A percentile compares a stretch with the other conserved stretches of the same genome.
These are phyloP conservation scores for Corapipo altera DNA, from an alignment of 2,113 vertebrate genomes.

Conservation along the genomic window DNA sequence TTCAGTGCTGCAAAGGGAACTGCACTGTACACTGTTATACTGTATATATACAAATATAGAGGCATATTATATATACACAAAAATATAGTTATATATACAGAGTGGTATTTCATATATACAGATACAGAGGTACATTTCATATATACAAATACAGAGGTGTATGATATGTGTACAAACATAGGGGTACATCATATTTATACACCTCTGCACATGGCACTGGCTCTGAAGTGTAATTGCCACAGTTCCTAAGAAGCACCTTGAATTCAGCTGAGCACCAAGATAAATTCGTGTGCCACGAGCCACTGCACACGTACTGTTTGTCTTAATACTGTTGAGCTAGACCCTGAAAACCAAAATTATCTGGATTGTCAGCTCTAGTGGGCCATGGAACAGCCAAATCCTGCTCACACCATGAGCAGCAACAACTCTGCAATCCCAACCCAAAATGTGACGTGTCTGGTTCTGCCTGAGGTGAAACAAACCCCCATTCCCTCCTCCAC, in stretches of 20 bases:
- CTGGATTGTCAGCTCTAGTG: background rate
- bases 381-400: background rate
- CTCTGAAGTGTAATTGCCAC: background rate
- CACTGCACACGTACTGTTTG: rapidly evolving
- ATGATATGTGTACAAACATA: background rate
- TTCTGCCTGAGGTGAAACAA: background rate
- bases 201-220: rapidly evolving
- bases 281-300: rapidly evolving
- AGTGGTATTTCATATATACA: background rate
- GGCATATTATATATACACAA: background rate
- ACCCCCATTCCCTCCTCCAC: background rate
- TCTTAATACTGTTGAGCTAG: background rate
- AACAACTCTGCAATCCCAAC: background rate
- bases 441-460: rapidly evolving
- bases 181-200: background rate
- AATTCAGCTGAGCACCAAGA: background rate
- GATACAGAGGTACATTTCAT: background rate
- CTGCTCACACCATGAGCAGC: rapidly evolving
- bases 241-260: background rate
- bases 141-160: background rate
- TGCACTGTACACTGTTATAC: background rate
- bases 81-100: background rate
- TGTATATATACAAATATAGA: background rate
- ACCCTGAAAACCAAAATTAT: background rate
- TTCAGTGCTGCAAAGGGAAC: background rate